Evolutionary conservation across 2,888 invertebrate species (phyloP), one percentile per base, ranked within the genome.

Genomic region (Neuroscelio doddi): DNA sequence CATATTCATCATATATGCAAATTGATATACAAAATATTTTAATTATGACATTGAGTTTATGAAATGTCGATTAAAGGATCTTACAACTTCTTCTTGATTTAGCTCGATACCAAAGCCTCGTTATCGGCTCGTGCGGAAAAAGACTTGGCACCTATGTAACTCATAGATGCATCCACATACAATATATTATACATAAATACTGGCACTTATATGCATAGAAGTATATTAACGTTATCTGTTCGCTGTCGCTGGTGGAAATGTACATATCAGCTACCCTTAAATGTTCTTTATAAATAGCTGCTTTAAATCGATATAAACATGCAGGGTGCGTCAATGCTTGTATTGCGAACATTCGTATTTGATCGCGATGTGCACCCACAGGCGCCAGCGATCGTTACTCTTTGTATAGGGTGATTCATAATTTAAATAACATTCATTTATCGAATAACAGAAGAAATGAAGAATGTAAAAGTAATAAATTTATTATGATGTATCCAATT

Each of bases 401-500:
- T 16, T 10, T 7, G 8, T 16, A 39, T 21, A 21, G 10, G 39
- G 10, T 32, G 45, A 46, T 46, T 46, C 41, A 30, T 15, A 29
- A 24, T n/a, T 29, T 41, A 44, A 49, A 44, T 39, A 21, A n/a
- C 7, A 32, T n/a, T 27, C 12, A 21, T 52, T 38, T 38, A 46
- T 30, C 29, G 27, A 49, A 50, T 32, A n/a, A 17, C 26, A 64
- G 32, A 58, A 53, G 51, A 56, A 59, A 41, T 17, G 17, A 52
- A 52, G 59, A 51, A 56, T 59, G 61, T 34, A 16, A 41, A 41
- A 50, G 51, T 32, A 50, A 62, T 58, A 66, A 63, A 67, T 58
- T 47, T 50, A 56, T 63, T 53, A 52, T 63, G 62, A 67, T 67
- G 51, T 47, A 58, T 55, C 9, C 51, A 55, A 46, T 63, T 53